A percentile compares a stretch with the other conserved stretches of the same genome.
Conservation (phyloP, 2,888 invertebrate genomes). For the Harpalus rufipes region DNA sequence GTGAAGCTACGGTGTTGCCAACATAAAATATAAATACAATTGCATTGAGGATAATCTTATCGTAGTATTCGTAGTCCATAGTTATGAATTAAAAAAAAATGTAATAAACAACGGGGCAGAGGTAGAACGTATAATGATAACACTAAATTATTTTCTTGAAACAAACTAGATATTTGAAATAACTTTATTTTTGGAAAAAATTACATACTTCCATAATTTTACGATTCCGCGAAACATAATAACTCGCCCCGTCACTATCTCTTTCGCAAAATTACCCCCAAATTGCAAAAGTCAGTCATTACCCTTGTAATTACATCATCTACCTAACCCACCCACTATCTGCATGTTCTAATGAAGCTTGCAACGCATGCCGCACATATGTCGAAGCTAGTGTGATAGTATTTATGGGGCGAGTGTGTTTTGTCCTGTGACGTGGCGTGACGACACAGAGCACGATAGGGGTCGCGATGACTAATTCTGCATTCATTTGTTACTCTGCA, state of each 20-base stretch:
- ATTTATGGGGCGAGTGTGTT: slow-evolving; percentile 13
- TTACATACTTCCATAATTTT: no score
- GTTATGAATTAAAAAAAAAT: no score
- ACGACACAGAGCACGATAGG: slow-evolving; percentile 17
- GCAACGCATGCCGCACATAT: background rate
- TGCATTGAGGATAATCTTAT: no score
- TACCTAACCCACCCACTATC: background rate
- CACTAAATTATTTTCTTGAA: no score
- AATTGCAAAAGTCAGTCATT: background rate
- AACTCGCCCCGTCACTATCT: background rate
- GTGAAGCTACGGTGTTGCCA: no score
- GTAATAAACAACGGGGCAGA: no score
- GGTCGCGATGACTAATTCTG: slow-evolving; percentile 40
- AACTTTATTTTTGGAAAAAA: no score
- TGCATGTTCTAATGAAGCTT: background rate
- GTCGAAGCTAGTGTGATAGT: slow-evolving; percentile 8
- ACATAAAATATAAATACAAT: no score
- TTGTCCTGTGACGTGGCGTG: slow-evolving; percentile 21
- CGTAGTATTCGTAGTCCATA: no score
- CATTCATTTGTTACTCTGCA: slow-evolving; percentile 18
- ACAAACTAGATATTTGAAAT: no score
- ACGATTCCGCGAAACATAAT: background rate
- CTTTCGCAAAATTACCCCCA: background rate
- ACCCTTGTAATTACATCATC: background rate
- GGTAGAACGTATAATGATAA: no score